Percentiles rank a stretch among this genome's conserved stretches.
Evolutionary conservation across 1,140 invertebrate genomes (phyloP).

Genomic region (Trachymyrmex cornetzi): DNA sequence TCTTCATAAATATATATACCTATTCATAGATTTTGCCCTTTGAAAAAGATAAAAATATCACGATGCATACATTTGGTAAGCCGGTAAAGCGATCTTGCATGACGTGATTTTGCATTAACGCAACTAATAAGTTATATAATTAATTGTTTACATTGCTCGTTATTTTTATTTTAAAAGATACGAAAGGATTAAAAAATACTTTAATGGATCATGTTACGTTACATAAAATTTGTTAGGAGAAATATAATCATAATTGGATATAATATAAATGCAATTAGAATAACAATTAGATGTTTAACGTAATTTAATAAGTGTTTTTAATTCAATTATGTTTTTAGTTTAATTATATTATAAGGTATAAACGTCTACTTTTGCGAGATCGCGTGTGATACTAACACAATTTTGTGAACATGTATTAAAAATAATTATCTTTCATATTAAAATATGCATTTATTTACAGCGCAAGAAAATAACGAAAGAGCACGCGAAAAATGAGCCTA

Average conservation of each 20-base stretch:
- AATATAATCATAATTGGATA: background rate
- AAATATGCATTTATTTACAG: constrained; percentile 64
- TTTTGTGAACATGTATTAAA: background rate
- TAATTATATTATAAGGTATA: too few relatives aligned
- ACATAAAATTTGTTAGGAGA: background rate
- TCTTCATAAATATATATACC: constrained; percentile 42
- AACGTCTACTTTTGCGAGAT: background rate
- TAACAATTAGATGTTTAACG: background rate
- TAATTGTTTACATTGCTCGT: background rate
- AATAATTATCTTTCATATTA: background rate
- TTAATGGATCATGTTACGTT: background rate
- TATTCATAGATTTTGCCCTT: constrained; percentile 67
- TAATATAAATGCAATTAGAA: background rate
- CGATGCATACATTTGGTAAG: constrained; percentile 65
- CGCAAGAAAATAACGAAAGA: constrained; percentile 82
- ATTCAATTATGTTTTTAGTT: too few relatives aligned
- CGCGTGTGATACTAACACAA: background rate
- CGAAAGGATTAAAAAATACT: background rate
- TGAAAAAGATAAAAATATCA: constrained; percentile 56
- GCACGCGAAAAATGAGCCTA: constrained; percentile 81
- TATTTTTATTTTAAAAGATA: constrained; percentile 8
- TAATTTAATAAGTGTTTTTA: constrained; percentile 15
- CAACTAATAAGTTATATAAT: constrained; percentile 22
- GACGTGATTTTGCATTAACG: constrained; percentile 17
- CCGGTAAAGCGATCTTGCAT: constrained; percentile 49